These are phyloP conservation scores for Ichneumoninae sp. DNA, from an alignment of 2,888 invertebrate genomes.

Conservation along the genomic window DNA sequence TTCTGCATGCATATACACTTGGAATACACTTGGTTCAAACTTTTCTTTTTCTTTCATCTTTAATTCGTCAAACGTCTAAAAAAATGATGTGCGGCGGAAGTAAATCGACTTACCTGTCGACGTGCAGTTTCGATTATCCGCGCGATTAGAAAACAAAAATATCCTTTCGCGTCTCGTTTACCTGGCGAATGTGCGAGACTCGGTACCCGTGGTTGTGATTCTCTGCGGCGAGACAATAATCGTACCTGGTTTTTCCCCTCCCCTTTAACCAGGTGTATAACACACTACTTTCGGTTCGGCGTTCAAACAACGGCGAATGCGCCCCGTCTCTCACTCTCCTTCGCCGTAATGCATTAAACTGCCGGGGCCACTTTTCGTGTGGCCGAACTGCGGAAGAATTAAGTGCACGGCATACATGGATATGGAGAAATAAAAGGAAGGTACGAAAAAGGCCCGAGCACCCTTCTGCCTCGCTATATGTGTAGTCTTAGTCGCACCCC, in stretches of 20 bases:
- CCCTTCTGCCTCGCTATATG: not conserved
- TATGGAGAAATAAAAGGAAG: conserved; percentile 1
- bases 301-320: conserved; percentile 31
- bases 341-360: conserved; percentile 43
- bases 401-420: conserved; percentile 17
- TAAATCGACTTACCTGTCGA: not conserved
- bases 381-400: conserved; percentile 46
- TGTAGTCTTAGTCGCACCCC: conserved; percentile 31
- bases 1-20: too few species aligned
- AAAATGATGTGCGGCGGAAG: not conserved
- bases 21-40: too few species aligned
- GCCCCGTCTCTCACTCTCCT: conserved; percentile 17
- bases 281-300: conserved; percentile 14
- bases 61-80: not conserved
- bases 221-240: not conserved
- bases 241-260: conserved; percentile 45
- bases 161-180: not conserved
- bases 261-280: conserved; percentile 41
- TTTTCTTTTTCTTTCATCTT: too few species aligned
- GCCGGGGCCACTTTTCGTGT: conserved; percentile 41
- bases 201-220: not conserved
- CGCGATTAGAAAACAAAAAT: not conserved
- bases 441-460: conserved; percentile 5
- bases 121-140: not conserved
- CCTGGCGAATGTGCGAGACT: not conserved